Base-by-base conservation (phyloP, 2,113 vertebrate genomes). In the Merops nubicus region DNA sequence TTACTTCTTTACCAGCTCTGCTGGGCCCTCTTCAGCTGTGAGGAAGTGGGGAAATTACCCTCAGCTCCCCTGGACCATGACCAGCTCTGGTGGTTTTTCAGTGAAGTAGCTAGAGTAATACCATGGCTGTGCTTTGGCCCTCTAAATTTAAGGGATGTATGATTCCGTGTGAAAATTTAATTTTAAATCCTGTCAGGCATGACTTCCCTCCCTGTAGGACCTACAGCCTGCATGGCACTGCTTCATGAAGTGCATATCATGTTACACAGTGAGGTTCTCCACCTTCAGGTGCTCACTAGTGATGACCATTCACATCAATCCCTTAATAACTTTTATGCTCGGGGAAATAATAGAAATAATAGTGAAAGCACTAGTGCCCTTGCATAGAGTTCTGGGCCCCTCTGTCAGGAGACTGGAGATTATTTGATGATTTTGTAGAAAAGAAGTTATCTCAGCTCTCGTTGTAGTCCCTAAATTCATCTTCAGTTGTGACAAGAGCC, bases 391-490 rank as follows among this genome's bases (percentile, higher is more conserved):
- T 83, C 64, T 84, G 83, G 43, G 56, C 51, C 50, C 70, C 38
- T 92, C 59, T 70, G 33, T 68, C 47, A 53, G 67, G 56, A 85
- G 76, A 78, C 2, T 9, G 38, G 60, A 82, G 88, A 77, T 78
- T 93, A 38, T 80, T 90, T 74, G 92, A 83, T 73, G 57, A 85
- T 95, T 95, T 63, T 82, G 23, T 85, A 43, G 94, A 75, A 94
- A 96, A 91, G 68, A 93, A 91, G 92, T 84, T 60, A 86, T 90
- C 60, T 77, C 14, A 0, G 76, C 79, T 84, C 67, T 94, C 85
- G 43, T 34, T 94, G 56, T 86, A 76, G 85, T 90, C 76, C 64
- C 92, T 93, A 68, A 90, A 96, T 94, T 90, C 29, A 75, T 96
- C 91, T 94, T 86, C 72, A 81, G 13, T 76, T 91, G 85, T 91